A percentile compares a stretch with the other conserved stretches of the same genome.
These are phyloP conservation scores for Scophthalmus maximus DNA, from an alignment of 2,113 vertebrate species.

Conservation along the genomic window DNA sequence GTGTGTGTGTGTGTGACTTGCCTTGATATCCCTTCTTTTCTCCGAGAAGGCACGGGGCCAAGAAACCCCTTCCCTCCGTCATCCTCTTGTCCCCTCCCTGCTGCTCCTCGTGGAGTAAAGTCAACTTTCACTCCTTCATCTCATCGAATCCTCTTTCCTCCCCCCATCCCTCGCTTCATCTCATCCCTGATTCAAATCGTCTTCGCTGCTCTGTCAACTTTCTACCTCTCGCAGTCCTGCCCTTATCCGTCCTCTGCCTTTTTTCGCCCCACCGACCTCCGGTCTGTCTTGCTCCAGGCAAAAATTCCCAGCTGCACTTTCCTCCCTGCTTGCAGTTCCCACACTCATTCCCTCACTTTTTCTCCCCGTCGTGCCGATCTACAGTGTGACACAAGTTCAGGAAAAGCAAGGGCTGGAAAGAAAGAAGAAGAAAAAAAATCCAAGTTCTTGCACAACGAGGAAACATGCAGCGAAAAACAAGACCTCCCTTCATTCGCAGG, in stretches of 20 bases:
- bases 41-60: neutral
- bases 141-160: conserved; percentile 20
- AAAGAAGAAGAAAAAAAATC: neutral
- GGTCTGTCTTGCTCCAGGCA: conserved; percentile 58
- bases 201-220: conserved; percentile 3
- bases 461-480: conserved; percentile 31
- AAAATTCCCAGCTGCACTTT: conserved; percentile 71
- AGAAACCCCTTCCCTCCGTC: neutral
- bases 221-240: neutral
- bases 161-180: neutral
- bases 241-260: conserved; percentile 11
- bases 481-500: conserved; percentile 21
- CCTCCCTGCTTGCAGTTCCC: conserved; percentile 65
- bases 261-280: conserved; percentile 40
- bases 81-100: neutral
- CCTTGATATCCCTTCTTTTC: conserved; percentile 24
- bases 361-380: conserved; percentile 28
- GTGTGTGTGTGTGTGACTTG: conserved; percentile 20
- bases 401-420: conserved; percentile 8
- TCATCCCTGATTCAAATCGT: conserved; percentile 17
- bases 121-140: conserved; percentile 34
- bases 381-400: conserved; percentile 22
- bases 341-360: conserved; percentile 48
- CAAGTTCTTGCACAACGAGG: conserved; percentile 44
- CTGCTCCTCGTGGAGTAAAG: conserved; percentile 1